These are phyloP conservation scores for Martes martes DNA, from an alignment of 2,113 vertebrate species.

Conservation along the genomic window DNA sequence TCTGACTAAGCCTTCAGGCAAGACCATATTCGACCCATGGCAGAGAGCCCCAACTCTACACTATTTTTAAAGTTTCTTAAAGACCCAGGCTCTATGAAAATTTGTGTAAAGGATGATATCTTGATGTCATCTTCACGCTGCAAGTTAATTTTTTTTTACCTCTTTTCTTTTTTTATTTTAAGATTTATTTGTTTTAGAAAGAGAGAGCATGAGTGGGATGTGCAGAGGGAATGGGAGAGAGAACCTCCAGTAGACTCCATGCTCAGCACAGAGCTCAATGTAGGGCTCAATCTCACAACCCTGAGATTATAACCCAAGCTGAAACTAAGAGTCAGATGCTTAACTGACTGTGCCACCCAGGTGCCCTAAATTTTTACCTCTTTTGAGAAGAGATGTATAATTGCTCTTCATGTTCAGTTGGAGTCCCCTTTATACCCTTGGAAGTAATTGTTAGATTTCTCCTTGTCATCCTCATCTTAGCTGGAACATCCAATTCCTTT, in stretches of 20 bases:
- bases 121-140: neutral
- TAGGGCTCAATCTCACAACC: neutral
- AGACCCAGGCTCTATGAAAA: neutral
- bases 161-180: neutral
- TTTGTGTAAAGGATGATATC: neutral
- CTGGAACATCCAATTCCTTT: neutral
- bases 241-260: neutral
- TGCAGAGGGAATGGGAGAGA: neutral
- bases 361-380: neutral
- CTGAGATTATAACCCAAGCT: neutral
- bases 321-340: neutral
- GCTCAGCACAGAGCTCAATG: neutral
- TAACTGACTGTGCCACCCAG: neutral
- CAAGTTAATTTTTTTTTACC: neutral
- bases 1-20: neutral
- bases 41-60: neutral
- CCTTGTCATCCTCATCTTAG: neutral
- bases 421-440: neutral
- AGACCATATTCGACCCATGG: neutral
- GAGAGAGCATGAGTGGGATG: neutral
- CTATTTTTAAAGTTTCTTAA: neutral
- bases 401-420: neutral
- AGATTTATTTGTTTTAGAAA: neutral
- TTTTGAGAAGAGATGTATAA: slow-evolving; percentile 7
- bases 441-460: neutral